Evolutionary conservation across 2,888 invertebrate species (phyloP), one percentile per base, ranked within the genome.

Genomic region (Hypena proboscidalis): DNA sequence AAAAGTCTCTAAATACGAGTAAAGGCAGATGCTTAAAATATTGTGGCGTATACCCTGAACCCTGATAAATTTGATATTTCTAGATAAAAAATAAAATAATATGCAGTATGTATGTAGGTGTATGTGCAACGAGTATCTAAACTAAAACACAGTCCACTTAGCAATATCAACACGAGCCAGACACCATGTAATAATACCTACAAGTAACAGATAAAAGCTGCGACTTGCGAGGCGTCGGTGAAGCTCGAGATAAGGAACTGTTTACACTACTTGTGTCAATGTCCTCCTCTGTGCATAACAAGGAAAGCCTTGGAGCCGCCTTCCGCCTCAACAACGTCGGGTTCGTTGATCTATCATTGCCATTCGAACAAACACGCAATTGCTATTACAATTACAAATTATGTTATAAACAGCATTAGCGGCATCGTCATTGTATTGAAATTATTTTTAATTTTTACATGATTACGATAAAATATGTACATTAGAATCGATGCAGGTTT

Each of bases 201-300:
- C 58, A 43, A 56, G 57, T 61, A 59, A 70, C 68, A 85, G 86
- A 87, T 88, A 89, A 88, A 88, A 87, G 89, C 86, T 87, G 84
- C 80, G 74, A 76, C 77, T 74, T 74, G 72, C 58, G 68, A n/a
- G 72, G 68, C 75, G 66, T 60, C 70, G 70, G 58, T 76, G 75
- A 82, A 83, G 79, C 80, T 83, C 72, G 74, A 89, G 90, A 90
- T 90, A 90, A 90, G 90, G 86, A 88, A 88, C 85, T 90, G 90
- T 90, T 90, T 90, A 90, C 90, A 86, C 83, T 87, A 76, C 83
- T 86, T 87, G 82, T 87, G 90, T 90, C 90, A 90, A 90, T 87
- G 90, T 88, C 90, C 90, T 90, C 87, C 82, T 86, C 80, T 77
- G 83, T 70, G 61, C 56, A 67, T 68, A 74, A 88, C 80, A 84